A percentile compares a stretch with the other conserved stretches of the same genome.
Evolutionary conservation across 2,797 vertebrate genomes (phyloP).

Genomic region (Loriculus beryllinus): DNA sequence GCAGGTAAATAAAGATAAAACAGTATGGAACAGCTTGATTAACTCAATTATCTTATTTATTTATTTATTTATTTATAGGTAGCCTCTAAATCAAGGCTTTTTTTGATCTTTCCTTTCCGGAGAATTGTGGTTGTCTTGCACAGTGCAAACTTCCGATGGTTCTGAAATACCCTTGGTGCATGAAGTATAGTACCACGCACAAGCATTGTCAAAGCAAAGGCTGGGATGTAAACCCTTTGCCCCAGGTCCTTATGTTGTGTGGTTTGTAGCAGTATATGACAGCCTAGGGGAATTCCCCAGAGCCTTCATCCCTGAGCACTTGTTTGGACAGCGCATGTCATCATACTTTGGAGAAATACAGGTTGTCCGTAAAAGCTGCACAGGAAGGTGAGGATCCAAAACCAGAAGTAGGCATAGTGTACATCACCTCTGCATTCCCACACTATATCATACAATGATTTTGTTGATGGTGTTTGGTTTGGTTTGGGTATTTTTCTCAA

Average conservation of each 20-base stretch:
- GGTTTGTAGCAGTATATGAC: not conserved
- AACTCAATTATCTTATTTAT: not conserved
- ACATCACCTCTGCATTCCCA: not conserved
- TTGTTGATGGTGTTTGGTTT: not conserved
- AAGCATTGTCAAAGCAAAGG: not conserved
- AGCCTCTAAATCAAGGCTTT: not conserved
- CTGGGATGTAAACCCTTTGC: not conserved
- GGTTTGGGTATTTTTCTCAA: not conserved
- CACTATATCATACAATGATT: not conserved
- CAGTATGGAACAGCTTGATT: not conserved
- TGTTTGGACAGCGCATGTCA: not conserved
- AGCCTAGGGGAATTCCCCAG: too few relatives aligned
- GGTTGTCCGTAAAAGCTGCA: not conserved
- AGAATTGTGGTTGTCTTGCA: not conserved
- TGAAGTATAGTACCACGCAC: not conserved
- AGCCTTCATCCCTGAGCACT: not conserved
- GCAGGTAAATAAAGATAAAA: not conserved
- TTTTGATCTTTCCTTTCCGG: not conserved
- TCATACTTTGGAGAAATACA: not conserved
- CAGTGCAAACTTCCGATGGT: too few relatives aligned
- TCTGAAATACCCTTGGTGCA: not conserved
- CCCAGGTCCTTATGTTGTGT: accelerated
- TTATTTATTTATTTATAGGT: not conserved
- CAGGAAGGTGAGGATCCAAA: not conserved
- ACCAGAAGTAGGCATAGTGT: not conserved